These are phyloP conservation scores for Platysternon megacephalum DNA, from an alignment of 2,113 vertebrate species.

Conservation along the genomic window DNA sequence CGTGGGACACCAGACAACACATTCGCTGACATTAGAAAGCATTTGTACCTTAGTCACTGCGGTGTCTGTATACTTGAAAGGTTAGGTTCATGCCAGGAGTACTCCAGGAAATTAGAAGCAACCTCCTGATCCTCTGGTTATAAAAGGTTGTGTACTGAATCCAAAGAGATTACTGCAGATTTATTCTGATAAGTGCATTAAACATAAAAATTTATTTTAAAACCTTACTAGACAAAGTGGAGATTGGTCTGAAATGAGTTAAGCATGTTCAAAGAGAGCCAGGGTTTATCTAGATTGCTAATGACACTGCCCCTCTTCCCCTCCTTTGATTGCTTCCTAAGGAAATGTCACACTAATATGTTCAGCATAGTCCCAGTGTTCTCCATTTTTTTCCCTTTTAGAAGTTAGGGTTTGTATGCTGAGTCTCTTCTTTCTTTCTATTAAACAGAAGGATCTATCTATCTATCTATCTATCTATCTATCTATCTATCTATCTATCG, in stretches of 20 bases:
- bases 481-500: not conserved
- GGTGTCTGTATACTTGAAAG: not conserved
- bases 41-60: slow-evolving; percentile 5
- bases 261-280: not conserved
- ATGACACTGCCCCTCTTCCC: not conserved
- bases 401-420: not conserved
- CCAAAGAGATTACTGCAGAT: slow-evolving; percentile 39
- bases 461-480: not conserved
- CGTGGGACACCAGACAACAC: not conserved
- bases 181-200: slow-evolving; percentile 50
- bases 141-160: not conserved
- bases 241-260: slow-evolving; percentile 7
- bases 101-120: not conserved
- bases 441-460: not conserved
- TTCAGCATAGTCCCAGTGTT: not conserved
- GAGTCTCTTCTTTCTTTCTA: not conserved
- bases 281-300: not conserved
- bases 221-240: not conserved
- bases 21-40: not conserved
- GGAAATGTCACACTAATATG: not conserved
- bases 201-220: slow-evolving; percentile 12
- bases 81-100: not conserved
- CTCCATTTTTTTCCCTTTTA: not conserved
- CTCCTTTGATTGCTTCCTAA: not conserved
- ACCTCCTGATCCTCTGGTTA: not conserved